These are phyloP conservation scores for Drosophila pseudotalamancana DNA, from an alignment of 2,888 invertebrate genomes.

Conservation along the genomic window DNA sequence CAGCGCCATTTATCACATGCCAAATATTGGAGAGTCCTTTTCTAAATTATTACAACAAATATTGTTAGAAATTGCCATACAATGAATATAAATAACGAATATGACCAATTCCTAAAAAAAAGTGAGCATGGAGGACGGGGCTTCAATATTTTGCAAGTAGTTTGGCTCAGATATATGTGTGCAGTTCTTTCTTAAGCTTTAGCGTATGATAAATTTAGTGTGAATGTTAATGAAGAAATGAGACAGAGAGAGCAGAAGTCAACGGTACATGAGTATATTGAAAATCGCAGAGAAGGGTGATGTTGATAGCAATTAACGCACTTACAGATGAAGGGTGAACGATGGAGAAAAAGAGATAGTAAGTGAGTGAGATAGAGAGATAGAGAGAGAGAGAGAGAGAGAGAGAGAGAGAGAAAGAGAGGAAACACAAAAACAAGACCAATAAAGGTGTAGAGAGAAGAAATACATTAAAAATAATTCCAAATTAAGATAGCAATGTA, in stretches of 20 bases:
- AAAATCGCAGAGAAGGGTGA: no score
- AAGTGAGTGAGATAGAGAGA: background rate
- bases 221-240: no score
- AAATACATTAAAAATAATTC: no score
- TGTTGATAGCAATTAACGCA: no score
- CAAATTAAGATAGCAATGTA: no score
- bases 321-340: no score
- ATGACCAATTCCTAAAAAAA: background rate
- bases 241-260: no score
- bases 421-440: background rate
- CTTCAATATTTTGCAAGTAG: no score
- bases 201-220: no score
- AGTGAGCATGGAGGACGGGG: background rate
- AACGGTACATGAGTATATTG: no score
- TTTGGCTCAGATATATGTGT: background rate
- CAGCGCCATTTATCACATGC: constrained; percentile 28
- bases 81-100: constrained; percentile 31
- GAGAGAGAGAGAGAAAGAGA: background rate
- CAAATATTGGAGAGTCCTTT: constrained; percentile 8
- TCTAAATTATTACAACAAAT: constrained; percentile 14
- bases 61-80: constrained; percentile 15
- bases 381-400: background rate
- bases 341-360: background rate
- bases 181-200: no score
- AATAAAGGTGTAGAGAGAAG: background rate